Conservation (phyloP, 2,113 vertebrate species). For the Siphamia tubifer region DNA sequence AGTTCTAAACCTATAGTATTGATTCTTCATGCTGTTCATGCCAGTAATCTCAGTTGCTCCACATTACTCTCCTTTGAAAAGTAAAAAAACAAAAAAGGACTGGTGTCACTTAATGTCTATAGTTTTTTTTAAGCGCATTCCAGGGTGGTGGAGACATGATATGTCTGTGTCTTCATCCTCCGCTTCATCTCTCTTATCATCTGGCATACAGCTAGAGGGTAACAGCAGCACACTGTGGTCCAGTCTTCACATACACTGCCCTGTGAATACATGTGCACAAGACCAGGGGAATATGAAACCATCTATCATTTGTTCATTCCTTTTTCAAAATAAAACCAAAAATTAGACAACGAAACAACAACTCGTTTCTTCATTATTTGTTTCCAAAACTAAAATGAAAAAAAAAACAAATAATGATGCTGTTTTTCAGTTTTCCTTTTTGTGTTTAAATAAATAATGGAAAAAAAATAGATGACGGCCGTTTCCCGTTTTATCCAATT, state of each 20-base stretch:
- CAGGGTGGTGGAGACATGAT: slow-evolving; percentile 76
- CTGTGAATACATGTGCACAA: slow-evolving; percentile 49
- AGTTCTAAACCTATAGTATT: slow-evolving; percentile 4
- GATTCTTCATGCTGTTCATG: slow-evolving; percentile 4
- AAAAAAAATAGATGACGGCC: too few relatives aligned
- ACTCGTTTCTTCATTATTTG: too few relatives aligned
- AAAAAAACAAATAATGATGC: too few relatives aligned
- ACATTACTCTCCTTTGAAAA: neutral
- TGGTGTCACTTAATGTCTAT: neutral
- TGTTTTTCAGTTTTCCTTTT: too few relatives aligned
- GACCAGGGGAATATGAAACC: neutral
- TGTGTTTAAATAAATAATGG: too few relatives aligned
- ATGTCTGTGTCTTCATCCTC: slow-evolving; percentile 72
- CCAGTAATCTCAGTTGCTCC: slow-evolving; percentile 3
- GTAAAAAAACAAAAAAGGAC: neutral
- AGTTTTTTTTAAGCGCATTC: slow-evolving; percentile 53
- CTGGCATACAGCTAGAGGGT: slow-evolving; percentile 82
- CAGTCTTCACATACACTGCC: slow-evolving; percentile 82
- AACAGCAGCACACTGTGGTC: slow-evolving; percentile 79
- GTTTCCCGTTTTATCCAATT: too few relatives aligned
- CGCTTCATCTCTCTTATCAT: slow-evolving; percentile 81
- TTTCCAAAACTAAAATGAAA: too few relatives aligned
- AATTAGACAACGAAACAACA: too few relatives aligned
- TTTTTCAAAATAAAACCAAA: too few relatives aligned
- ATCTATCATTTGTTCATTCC: too few relatives aligned